Conservation (phyloP, 1,140 invertebrate genomes). For the Ostrea edulis region DNA sequence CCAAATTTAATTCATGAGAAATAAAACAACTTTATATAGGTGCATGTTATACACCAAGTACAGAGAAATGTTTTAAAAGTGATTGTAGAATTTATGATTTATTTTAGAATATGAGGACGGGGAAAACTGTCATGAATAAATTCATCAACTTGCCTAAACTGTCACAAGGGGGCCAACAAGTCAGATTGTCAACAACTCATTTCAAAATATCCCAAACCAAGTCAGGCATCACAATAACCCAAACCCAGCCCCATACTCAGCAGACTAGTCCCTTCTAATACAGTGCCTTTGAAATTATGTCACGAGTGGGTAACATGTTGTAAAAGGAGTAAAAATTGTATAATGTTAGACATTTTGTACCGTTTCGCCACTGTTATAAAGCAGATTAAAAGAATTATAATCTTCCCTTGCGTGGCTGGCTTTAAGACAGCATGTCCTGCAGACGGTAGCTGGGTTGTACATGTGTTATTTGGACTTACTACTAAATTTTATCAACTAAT, state of each 20-base stretch:
- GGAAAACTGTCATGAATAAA: not conserved
- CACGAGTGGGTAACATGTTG: not conserved
- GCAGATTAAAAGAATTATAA: conserved; percentile 3
- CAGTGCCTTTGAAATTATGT: not conserved
- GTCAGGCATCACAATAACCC: not conserved
- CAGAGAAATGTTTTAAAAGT: not conserved
- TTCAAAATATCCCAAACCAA: not conserved
- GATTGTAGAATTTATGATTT: not conserved
- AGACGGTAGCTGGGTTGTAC: not conserved
- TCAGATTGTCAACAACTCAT: not conserved
- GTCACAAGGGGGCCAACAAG: not conserved
- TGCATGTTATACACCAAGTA: not conserved
- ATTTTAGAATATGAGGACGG: not conserved
- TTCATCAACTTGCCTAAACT: not conserved
- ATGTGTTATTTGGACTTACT: not conserved
- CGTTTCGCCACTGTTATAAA: not conserved
- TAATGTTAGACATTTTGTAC: not conserved
- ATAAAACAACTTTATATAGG: not conserved
- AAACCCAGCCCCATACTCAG: not conserved
- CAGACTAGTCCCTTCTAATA: too few relatives aligned
- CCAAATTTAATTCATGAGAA: not conserved
- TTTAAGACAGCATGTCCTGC: not conserved
- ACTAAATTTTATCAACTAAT: not conserved
- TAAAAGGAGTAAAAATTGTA: not conserved
- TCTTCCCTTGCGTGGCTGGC: not conserved